Conservation (phyloP, 2,797 vertebrate species). For the Notolabrus celidotus region DNA sequence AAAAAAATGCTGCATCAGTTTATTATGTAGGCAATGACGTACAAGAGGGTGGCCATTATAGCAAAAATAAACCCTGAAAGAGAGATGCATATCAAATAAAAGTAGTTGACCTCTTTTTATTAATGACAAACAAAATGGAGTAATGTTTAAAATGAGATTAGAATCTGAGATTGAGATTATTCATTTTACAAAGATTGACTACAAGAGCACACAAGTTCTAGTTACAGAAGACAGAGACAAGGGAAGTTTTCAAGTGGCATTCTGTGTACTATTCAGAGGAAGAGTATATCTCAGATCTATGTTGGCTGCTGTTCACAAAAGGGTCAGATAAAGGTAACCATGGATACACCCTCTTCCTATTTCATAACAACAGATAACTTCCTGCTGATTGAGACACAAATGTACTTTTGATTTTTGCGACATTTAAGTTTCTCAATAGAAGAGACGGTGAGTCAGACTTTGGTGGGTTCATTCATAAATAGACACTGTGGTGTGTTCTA, state of each 20-base stretch:
- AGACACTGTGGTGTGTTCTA: constrained; percentile 14
- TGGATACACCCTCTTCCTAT: constrained; percentile 67
- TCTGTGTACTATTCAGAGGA: constrained; percentile 20
- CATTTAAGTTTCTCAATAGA: constrained; percentile 46
- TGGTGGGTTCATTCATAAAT: constrained; percentile 48
- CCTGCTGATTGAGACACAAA: constrained; percentile 44
- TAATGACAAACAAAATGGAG: neutral
- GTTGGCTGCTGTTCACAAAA: constrained; percentile 44
- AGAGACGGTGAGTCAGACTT: constrained; percentile 54
- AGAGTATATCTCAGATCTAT: constrained; percentile 27
- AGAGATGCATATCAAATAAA: no score
- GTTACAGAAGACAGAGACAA: constrained; percentile 8
- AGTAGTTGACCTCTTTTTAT: neutral
- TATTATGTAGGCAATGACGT: no score
- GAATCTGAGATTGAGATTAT: neutral
- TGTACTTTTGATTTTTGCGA: constrained; percentile 66
- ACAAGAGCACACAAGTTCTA: constrained; percentile 11
- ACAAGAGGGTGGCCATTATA: neutral
- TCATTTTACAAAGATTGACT: neutral
- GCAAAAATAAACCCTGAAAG: no score
- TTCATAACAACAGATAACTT: constrained; percentile 63
- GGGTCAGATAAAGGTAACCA: constrained; percentile 61
- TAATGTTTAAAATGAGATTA: neutral
- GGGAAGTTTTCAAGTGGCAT: constrained; percentile 28
- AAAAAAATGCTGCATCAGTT: no score